These are phyloP conservation scores for Oryzias sinensis DNA, from an alignment of 2,797 vertebrate species.

Conservation along the genomic window DNA sequence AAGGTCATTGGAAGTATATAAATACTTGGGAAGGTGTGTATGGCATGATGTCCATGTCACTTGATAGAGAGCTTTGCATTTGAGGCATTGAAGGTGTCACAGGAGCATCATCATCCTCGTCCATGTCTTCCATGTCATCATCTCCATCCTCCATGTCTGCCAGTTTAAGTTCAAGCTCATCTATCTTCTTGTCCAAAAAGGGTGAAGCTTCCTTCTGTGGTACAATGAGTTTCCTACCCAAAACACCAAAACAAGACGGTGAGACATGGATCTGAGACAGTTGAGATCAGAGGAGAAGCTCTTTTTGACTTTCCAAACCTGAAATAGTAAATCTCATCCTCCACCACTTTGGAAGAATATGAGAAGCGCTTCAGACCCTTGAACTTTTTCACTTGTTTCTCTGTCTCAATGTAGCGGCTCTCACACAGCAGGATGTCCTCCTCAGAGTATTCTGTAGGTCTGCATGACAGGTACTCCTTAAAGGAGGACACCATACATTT, in stretches of 20 bases:
- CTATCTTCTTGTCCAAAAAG: slow-evolving; percentile 94
- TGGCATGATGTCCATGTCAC: slow-evolving; percentile 88
- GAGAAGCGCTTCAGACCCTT: slow-evolving; percentile 98
- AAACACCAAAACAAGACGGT: not conserved
- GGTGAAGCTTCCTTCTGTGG: slow-evolving; percentile 97
- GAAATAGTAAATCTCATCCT: slow-evolving; percentile 98
- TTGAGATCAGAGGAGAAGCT: not conserved
- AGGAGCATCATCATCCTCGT: slow-evolving; percentile 89
- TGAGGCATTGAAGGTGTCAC: slow-evolving; percentile 89
- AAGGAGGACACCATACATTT: slow-evolving; percentile 95
- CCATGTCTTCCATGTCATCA: slow-evolving; percentile 93
- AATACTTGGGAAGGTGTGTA: slow-evolving; percentile 92
- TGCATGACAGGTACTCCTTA: slow-evolving; percentile 97
- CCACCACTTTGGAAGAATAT: slow-evolving; percentile 95
- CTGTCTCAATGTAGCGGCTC: slow-evolving; percentile 95
- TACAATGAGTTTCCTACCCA: slow-evolving; percentile 88
- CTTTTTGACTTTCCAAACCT: slow-evolving; percentile 79
- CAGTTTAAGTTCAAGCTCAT: slow-evolving; percentile 95
- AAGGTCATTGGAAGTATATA: not conserved
- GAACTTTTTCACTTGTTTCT: slow-evolving; percentile 98
- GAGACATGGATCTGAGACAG: not conserved
- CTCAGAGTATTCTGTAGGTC: slow-evolving; percentile 84
- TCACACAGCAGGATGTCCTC: slow-evolving; percentile 92
- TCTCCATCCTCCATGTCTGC: slow-evolving; percentile 90
- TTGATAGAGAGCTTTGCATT: slow-evolving; percentile 86